Evolutionary conservation across 2,888 invertebrate genomes (phyloP), one percentile per base, ranked within the genome.

Genomic region (Pristionchus entomophagus): DNA sequence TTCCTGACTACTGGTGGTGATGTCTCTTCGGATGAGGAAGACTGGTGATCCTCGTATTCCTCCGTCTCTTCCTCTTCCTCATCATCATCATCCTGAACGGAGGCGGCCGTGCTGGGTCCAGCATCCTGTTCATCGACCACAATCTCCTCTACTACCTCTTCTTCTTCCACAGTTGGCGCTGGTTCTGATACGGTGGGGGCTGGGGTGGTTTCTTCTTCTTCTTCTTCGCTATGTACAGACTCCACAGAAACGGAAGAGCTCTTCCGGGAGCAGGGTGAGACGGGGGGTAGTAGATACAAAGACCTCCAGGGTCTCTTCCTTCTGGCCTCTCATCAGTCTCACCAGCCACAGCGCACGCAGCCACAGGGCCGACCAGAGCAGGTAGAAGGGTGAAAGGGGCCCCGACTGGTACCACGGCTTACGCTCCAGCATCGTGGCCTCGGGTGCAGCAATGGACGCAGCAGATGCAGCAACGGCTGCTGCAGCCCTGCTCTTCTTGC

Each of bases 291-390:
- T 45, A 73, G 73, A 22, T 73, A 73, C 73, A 73, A 8, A 41
- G 41, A 73, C 73, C 73, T 22, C 73, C 73, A 41, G 73, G 73
- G 73, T 73, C 73, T 73, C 73, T 22, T 82, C 82, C 56, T 82
- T 82, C 38, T 82, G 82, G 14, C 82, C 82, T 26, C 38, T 82
- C 38, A 82, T 82, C 59, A 82, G 26, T 41, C 82, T 17, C 59
- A 82, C 32, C 0, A 82, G 82, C 82, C 82, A 82, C 26, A 82
- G 14, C 0, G 82, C 82, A 19, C 45, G 35, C 38, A 82, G 41
- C 82, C 82, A 82, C 3, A 82, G 56, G 12, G 82, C 82, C n/a
- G 82, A 82, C 82, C 82, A 82, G 38, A 82, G 41, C 17, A 82
- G 53, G 41, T 82, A 82, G 56, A 82, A 41, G 38, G 82, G 82